These are phyloP conservation scores for Geophilus truncorum DNA, from an alignment of 2,888 invertebrate genomes.

Conservation along the genomic window DNA sequence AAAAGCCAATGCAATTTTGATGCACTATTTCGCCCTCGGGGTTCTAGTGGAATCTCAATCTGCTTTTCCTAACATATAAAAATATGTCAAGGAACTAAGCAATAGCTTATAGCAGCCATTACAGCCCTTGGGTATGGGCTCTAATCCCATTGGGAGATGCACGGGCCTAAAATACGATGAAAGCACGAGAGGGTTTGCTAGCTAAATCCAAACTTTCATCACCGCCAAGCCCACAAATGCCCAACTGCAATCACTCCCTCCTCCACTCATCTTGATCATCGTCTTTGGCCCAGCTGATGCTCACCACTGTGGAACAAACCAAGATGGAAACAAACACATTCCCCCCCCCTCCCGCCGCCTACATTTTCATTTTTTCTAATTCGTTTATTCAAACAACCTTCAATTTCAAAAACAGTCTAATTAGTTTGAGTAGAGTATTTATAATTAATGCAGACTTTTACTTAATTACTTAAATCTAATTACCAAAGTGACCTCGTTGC, in stretches of 20 bases:
- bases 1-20: too few relatives aligned
- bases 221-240: not conserved
- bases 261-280: not conserved
- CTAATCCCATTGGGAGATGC: not conserved
- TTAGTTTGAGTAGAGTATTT: not conserved
- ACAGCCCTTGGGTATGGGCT: not conserved
- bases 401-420: not conserved
- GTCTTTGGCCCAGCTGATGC: not conserved
- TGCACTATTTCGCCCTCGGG: too few relatives aligned
- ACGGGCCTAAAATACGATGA: not conserved
- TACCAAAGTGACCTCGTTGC: not conserved
- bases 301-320: not conserved
- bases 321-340: not conserved
- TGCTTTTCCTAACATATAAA: not conserved
- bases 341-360: not conserved
- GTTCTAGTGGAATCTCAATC: not conserved
- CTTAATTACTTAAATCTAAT: not conserved
- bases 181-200: not conserved
- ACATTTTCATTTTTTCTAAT: not conserved
- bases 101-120: not conserved
- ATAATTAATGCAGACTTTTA: not conserved
- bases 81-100: not conserved
- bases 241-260: not conserved
- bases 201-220: constrained; percentile 10
- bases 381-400: not conserved